Conservation (phyloP, 1,140 invertebrate genomes). For the Hesperophylax magnus region DNA sequence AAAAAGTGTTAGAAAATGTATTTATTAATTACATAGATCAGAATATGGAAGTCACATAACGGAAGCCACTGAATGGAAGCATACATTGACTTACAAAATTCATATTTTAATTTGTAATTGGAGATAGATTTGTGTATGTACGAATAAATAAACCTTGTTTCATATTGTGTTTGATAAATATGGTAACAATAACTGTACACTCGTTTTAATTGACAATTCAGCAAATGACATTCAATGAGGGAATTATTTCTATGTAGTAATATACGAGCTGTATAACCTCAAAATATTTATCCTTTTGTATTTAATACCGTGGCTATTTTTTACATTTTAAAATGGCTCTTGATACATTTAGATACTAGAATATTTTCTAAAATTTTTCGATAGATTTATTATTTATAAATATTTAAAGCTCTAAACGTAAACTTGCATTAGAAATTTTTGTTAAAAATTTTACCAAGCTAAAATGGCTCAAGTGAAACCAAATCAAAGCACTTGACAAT, state of each 20-base stretch:
- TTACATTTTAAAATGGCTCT: slow-evolving; percentile 17
- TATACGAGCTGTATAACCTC: neutral
- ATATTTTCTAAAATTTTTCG: neutral
- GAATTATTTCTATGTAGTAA: neutral
- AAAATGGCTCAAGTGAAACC: neutral
- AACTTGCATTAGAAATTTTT: slow-evolving; percentile 38
- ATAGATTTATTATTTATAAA: slow-evolving; percentile 31
- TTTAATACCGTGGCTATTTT: neutral
- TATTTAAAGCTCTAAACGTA: slow-evolving; percentile 41
- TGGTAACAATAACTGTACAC: neutral
- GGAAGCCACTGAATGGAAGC: neutral
- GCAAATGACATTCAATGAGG: neutral
- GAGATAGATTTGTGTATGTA: neutral
- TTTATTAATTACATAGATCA: no score
- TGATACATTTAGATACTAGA: neutral
- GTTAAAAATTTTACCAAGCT: no score
- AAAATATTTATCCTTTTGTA: neutral
- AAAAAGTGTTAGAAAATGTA: neutral
- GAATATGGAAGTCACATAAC: neutral
- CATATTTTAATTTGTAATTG: neutral
- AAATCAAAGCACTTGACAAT: slow-evolving; percentile 19
- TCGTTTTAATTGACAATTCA: neutral
- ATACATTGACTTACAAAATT: neutral
- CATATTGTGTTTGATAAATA: neutral
- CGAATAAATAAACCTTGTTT: neutral